Conservation (phyloP, 2,113 vertebrate genomes). For the Rhinopomastus cyanomelas region DNA sequence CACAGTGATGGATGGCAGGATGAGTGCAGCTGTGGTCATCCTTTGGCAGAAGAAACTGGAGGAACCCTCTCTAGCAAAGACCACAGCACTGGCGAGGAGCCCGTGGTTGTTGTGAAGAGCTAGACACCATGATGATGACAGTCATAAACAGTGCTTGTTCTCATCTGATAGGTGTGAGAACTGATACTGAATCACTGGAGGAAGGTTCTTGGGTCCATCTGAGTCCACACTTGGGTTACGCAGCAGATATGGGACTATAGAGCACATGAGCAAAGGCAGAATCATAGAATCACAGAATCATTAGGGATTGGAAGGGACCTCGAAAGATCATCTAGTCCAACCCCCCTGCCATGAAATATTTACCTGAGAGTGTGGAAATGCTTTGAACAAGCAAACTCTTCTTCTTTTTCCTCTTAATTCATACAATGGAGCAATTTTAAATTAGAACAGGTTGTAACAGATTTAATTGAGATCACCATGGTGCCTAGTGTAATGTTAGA, state of each 20-base stretch:
- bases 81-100: neutral
- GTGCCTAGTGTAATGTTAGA: conserved; percentile 32
- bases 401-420: conserved; percentile 16
- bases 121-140: neutral
- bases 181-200: neutral
- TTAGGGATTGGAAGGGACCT: too few species aligned
- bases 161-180: neutral
- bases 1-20: neutral
- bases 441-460: conserved; percentile 60
- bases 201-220: neutral
- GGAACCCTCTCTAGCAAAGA: neutral
- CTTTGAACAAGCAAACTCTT: conserved; percentile 29
- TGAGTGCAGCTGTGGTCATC: neutral
- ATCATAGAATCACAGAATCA: too few species aligned
- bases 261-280: neutral
- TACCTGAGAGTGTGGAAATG: conserved; percentile 23
- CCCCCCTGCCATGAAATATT: conserved; percentile 43
- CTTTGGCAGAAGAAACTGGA: neutral
- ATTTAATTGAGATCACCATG: conserved; percentile 68
- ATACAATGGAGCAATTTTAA: conserved; percentile 25
- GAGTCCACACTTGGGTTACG: neutral
- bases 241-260: neutral
- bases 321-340: too few species aligned
- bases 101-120: neutral
- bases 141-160: neutral